phyloP scores from a whole-genome alignment of 2,113 vertebrate genomes.

The Terrapene triunguis region DNA sequence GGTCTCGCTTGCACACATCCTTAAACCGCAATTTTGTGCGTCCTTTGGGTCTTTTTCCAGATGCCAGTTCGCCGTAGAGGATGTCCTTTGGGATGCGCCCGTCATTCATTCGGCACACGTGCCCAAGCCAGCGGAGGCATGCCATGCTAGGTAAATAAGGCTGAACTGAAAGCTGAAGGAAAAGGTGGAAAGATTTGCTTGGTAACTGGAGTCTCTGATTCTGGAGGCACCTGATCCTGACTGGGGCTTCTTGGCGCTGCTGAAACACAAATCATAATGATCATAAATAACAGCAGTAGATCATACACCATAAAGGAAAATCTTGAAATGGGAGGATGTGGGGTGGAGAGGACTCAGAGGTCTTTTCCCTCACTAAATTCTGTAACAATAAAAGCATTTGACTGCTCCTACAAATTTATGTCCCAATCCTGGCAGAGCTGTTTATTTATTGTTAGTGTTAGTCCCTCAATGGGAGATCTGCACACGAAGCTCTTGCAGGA shows the following conservation, averaged over 20 bases:
- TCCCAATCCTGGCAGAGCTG: constrained; percentile 3
- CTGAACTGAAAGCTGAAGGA: not conserved
- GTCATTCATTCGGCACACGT: too few species aligned
- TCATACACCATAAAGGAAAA: not conserved
- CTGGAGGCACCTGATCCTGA: not conserved
- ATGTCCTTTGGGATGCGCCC: too few species aligned
- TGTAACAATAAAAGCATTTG: constrained; percentile 12
- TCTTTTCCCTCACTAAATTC: constrained; percentile 4
- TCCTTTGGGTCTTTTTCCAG: too few species aligned
- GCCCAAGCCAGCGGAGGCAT: too few species aligned
- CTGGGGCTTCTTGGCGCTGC: not conserved
- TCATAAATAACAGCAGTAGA: not conserved
- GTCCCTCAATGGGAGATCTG: constrained; percentile 26
- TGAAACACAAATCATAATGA: not conserved
- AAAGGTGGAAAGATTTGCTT: not conserved
- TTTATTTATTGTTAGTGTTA: not conserved
- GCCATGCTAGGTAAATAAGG: not conserved
- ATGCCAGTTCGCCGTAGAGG: too few species aligned
- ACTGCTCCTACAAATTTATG: not conserved
- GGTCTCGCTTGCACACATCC: too few species aligned
- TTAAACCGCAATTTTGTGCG: too few species aligned
- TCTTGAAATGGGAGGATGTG: not conserved
- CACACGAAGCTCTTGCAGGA: not conserved
- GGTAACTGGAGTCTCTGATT: not conserved
- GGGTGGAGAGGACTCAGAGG: constrained; percentile 8